Evolutionary conservation across 1,140 invertebrate genomes (phyloP), one percentile per base, ranked within the genome.

Genomic region (Onthophagus taurus): DNA sequence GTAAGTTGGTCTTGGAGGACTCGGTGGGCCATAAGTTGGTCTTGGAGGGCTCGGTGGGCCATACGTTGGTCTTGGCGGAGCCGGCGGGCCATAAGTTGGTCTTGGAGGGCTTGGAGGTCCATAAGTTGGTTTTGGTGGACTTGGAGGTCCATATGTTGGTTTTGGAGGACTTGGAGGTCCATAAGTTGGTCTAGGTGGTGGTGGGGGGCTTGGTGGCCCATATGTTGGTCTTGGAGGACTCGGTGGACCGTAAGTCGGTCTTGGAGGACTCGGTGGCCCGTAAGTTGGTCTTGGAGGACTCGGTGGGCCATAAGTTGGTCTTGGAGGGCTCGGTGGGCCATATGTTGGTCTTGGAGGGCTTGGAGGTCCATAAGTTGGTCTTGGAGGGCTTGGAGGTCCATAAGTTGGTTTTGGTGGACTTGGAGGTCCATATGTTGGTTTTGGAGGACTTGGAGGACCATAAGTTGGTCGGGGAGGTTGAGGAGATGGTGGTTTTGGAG

Each of bases 41-140:
- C 39, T 26, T 11, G 42, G 36, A 19, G 46, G 41, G 8, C 43
- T 45, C 3, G 48, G 48, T 13, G 8, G 11, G 30, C 2, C 37
- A 41, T 13, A 38, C 37, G 54, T 55, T 20, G 59, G 57, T 47
- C 49, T 41, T 18, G 45, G 35, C 31, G 49, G 42, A 12, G 50
- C 31, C 26, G 39, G 45, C 14, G 41, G 38, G 13, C 36, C 16
- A 24, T 51, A 42, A 29, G 37, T 13, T 9, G 44, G 51, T 35
- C 50, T 43, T 8, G 56, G 50, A 31, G 58, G 52, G 36, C 59
- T 59, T 36, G 54, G 53, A 0, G 54, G 54, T n/a, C 47, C 31
- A 18, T 53, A 55, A 24, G 43, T 23, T 4, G 50, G 50, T 26
- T 20, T 42, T 31, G 38, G 46, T n/a, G 49, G 41, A 14, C 34